Conservation (phyloP, 2,113 vertebrate species). For the Amblyopsis rosae region DNA sequence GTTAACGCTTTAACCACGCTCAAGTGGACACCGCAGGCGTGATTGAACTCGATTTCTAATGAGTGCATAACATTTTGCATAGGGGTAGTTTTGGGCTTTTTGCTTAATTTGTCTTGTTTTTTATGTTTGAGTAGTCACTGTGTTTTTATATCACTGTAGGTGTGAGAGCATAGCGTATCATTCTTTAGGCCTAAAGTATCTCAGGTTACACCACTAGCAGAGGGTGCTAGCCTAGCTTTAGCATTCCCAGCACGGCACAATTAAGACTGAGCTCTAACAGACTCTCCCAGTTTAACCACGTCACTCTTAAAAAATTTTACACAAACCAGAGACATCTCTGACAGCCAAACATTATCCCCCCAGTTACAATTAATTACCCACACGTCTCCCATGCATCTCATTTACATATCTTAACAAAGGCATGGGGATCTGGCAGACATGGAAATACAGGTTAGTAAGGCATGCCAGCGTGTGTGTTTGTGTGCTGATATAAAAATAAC, state of each 20-base stretch:
- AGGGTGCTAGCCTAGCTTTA: conserved; percentile 64
- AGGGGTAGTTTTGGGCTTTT: too few species aligned
- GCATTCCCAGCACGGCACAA: conserved; percentile 84
- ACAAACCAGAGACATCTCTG: conserved; percentile 92
- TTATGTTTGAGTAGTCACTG: neutral
- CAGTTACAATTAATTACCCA: conserved; percentile 99
- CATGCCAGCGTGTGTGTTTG: conserved; percentile 67
- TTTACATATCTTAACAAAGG: conserved; percentile 97
- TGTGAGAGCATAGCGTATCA: neutral
- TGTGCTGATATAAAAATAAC: conserved; percentile 33
- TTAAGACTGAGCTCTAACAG: conserved; percentile 89
- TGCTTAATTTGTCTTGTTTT: neutral
- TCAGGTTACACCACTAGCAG: neutral
- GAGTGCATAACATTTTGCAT: too few species aligned
- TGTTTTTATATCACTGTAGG: neutral
- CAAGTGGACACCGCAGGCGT: too few species aligned
- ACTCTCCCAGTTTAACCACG: conserved; percentile 90
- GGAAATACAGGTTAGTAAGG: conserved; percentile 88
- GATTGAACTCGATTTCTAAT: too few species aligned
- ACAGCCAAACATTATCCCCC: conserved; percentile 98
- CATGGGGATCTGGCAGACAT: conserved; percentile 81
- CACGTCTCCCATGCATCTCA: conserved; percentile 93
- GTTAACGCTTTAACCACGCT: too few species aligned
- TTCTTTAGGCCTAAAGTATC: neutral
- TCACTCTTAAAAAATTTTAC: conserved; percentile 91